A percentile compares a stretch with the other conserved stretches of the same genome.
phyloP scores from a whole-genome alignment of 2,113 vertebrate genomes.

The Lethenteron reissneri region DNA sequence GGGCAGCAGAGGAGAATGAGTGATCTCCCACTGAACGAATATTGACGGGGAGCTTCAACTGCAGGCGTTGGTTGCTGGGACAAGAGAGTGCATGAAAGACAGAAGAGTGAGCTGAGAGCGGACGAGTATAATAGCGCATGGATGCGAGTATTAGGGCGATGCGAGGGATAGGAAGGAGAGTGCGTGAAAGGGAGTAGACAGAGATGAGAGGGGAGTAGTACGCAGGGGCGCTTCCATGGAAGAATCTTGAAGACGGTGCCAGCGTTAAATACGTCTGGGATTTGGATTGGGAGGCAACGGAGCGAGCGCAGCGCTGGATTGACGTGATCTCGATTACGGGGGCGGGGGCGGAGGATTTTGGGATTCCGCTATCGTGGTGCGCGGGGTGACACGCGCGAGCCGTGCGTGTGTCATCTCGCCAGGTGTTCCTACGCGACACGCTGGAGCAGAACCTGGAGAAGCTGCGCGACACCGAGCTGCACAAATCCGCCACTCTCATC shows the following conservation, averaged over 20 bases:
- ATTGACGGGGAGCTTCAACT: too few species aligned
- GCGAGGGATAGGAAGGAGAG: conserved; percentile 13
- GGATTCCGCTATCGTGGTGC: too few species aligned
- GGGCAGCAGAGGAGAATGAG: too few species aligned
- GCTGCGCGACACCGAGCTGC: conserved; percentile 50
- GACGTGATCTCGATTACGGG: too few species aligned
- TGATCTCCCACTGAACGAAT: too few species aligned
- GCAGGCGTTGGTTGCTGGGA: too few species aligned
- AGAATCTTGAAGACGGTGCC: too few species aligned
- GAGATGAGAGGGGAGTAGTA: background rate
- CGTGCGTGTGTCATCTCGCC: conserved; percentile 11
- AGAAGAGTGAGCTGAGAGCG: background rate
- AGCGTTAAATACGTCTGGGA: too few species aligned
- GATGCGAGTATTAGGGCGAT: background rate
- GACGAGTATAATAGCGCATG: background rate
- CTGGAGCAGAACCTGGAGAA: conserved; percentile 81
- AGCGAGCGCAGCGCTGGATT: too few species aligned
- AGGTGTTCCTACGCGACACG: conserved; percentile 77
- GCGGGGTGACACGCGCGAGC: too few species aligned
- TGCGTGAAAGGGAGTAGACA: conserved; percentile 10
- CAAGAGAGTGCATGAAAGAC: background rate
- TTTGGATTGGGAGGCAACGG: too few species aligned
- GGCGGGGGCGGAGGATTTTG: too few species aligned
- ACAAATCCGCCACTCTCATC: conserved; percentile 55
- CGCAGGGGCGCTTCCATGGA: conserved; percentile 8